Base-by-base conservation (phyloP, 2,888 invertebrate species). In the Dicyrtoma fusca region DNA sequence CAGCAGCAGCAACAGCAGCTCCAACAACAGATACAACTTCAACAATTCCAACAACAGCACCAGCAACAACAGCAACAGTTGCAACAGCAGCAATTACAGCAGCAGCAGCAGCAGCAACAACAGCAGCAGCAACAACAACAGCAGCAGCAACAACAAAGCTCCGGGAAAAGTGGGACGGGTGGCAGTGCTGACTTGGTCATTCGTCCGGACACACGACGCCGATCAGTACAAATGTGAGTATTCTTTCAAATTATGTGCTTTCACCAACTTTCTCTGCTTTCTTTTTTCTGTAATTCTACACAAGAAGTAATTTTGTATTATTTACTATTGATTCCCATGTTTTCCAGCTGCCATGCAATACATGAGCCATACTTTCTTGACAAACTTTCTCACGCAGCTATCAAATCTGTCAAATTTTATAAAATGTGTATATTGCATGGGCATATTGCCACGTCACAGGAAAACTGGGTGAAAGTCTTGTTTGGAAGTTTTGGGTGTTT, bases 201-300 rank as follows among this genome's bases (percentile, higher is more conserved):
- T 75, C 71, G 77, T 19, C 74, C 61, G 68, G 77, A 78, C 62
- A 71, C 75, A 42, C 34, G 79, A 59, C 74, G 79, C 66, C 72
- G 79, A 72, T 79, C 79, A 76, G 79, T 80, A 76, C 79, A 79
- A 76, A 76, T 77, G 76, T 78, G 73, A 75, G 42, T 47, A 23
- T 21, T 19, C 17, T 19, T 11, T 55, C 3, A 23, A 19, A 21
- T 55, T 1, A 21, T 55, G 10, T 19, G 14, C 19, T 62, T 42
- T 62, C 61, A 11, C 2, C 17, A 10, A 62, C 61, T 53, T 53
- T 53, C 17, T 4, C 19, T n/a, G 11, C 19, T 53, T 53, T 19
- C 21, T 17, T 8, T 34, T 34, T n/a, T n/a, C n/a, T n/a, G n/a
- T n/a, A n/a, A n/a, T n/a, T n/a, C n/a, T n/a, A n/a, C n/a, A n/a